phyloP scores from a whole-genome alignment of 2,888 invertebrate genomes.

The Polyommatus icarus region DNA sequence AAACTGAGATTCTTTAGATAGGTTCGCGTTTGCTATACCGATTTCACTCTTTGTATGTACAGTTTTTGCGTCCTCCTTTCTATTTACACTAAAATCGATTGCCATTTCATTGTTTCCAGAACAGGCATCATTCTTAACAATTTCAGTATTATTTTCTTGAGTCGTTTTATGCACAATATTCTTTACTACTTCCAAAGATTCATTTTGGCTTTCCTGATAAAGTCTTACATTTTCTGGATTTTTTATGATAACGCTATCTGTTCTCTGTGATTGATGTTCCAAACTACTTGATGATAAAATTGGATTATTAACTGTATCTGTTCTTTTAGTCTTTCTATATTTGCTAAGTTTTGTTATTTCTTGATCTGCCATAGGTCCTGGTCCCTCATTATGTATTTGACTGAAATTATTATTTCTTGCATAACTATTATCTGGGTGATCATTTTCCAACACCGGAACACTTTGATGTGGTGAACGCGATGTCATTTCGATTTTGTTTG shows the following conservation, averaged over 20 bases:
- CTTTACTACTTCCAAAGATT: slow-evolving; percentile 30
- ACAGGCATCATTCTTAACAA: background rate
- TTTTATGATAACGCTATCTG: slow-evolving; percentile 74
- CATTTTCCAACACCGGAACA: slow-evolving; percentile 48
- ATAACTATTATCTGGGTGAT: background rate
- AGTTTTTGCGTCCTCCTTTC: slow-evolving; percentile 41
- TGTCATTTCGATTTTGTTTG: slow-evolving; percentile 60
- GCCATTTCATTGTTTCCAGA: slow-evolving; percentile 48
- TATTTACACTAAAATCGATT: slow-evolving; percentile 64
- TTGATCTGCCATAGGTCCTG: slow-evolving; percentile 47
- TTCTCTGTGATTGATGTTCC: slow-evolving; percentile 55
- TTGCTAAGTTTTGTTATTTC: slow-evolving; percentile 66
- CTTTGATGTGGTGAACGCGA: slow-evolving; percentile 45
- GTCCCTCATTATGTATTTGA: slow-evolving; percentile 34
- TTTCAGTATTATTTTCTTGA: background rate
- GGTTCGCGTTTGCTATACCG: background rate
- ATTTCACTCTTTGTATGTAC: background rate
- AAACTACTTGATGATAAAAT: slow-evolving; percentile 10
- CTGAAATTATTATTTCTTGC: slow-evolving; percentile 10
- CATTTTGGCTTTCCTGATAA: slow-evolving; percentile 41
- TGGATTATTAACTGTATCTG: slow-evolving; percentile 38
- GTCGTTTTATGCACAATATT: background rate
- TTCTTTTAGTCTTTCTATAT: slow-evolving; percentile 61
- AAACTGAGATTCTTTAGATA: slow-evolving; percentile 1
- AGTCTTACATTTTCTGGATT: slow-evolving; percentile 67